These are phyloP conservation scores for Microctenopoma stevenorrisi DNA, from an alignment of 2,797 vertebrate genomes.

Conservation along the genomic window DNA sequence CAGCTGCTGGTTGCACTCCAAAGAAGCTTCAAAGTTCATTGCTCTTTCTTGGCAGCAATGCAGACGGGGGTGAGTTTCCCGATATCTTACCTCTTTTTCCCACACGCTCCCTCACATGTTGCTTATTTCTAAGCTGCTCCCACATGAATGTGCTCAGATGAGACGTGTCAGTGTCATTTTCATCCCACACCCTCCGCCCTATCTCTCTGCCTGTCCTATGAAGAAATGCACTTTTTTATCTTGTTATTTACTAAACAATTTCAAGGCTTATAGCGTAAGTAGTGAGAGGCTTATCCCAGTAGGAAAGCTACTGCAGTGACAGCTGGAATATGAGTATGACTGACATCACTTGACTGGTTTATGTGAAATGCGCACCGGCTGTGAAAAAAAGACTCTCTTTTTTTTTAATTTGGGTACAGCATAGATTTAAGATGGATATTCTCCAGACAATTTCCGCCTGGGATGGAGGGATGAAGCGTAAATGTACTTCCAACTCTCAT, in stretches of 20 bases:
- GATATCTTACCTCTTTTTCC: conserved; percentile 31
- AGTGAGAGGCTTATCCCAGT: conserved; percentile 51
- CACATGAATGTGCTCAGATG: conserved; percentile 47
- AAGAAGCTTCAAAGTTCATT: conserved; percentile 72
- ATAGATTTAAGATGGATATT: conserved; percentile 48
- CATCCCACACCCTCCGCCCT: conserved; percentile 42
- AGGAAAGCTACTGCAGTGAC: conserved; percentile 53
- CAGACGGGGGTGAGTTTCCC: conserved; percentile 32
- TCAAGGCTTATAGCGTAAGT: conserved; percentile 51
- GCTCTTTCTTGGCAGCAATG: conserved; percentile 60
- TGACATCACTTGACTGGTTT: conserved; percentile 68
- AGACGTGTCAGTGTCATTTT: conserved; percentile 47
- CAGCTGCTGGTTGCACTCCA: conserved; percentile 60
- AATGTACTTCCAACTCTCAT: conserved; percentile 32
- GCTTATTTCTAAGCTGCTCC: conserved; percentile 44
- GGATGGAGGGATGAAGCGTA: conserved; percentile 27
- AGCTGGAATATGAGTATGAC: conserved; percentile 67
- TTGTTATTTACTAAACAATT: conserved; percentile 70
- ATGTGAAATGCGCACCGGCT: conserved; percentile 51
- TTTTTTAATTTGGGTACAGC: conserved; percentile 27
- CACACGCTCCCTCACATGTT: conserved; percentile 42
- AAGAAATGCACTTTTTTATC: conserved; percentile 62
- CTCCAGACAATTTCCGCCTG: conserved; percentile 39
- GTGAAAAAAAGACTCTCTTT: conserved; percentile 36
- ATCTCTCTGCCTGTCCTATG: conserved; percentile 48